Evolutionary conservation across 1,140 invertebrate species (phyloP).

Genomic region (Drosophila equinoxialis): DNA sequence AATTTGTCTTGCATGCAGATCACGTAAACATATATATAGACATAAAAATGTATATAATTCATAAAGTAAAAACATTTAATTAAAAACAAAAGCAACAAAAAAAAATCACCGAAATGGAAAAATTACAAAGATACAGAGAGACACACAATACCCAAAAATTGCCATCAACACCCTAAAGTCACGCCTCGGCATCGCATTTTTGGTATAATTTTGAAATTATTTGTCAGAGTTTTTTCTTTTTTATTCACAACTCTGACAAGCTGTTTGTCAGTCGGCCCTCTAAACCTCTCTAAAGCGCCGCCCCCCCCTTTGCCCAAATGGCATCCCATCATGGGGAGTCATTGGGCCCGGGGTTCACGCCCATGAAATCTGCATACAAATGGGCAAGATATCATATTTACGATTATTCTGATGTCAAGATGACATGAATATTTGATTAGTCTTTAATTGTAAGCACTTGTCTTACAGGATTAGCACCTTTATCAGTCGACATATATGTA

Average conservation of each 20-base stretch:
- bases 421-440: constrained; percentile 52
- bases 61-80: constrained; percentile 40
- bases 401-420: background rate
- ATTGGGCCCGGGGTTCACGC: constrained; percentile 32
- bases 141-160: constrained; percentile 26
- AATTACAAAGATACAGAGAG: constrained; percentile 13
- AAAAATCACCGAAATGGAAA: background rate
- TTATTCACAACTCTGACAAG: constrained; percentile 41
- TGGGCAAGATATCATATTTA: constrained; percentile 33
- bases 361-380: constrained; percentile 45
- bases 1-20: constrained; percentile 60
- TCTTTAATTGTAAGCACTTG: constrained; percentile 10
- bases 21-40: constrained; percentile 73
- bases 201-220: constrained; percentile 58
- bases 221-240: constrained; percentile 24
- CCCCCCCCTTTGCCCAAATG: constrained; percentile 8
- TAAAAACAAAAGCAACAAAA: constrained; percentile 25
- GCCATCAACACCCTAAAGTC: constrained; percentile 71
- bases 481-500: background rate
- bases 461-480: constrained; percentile 17
- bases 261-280: constrained; percentile 44
- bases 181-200: constrained; percentile 63
- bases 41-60: constrained; percentile 45
- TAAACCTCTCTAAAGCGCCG: no score
- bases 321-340: background rate